A percentile compares a stretch with the other conserved stretches of the same genome.
These are phyloP conservation scores for Pachycephus smyrnensis DNA, from an alignment of 2,888 invertebrate species.

Conservation along the genomic window DNA sequence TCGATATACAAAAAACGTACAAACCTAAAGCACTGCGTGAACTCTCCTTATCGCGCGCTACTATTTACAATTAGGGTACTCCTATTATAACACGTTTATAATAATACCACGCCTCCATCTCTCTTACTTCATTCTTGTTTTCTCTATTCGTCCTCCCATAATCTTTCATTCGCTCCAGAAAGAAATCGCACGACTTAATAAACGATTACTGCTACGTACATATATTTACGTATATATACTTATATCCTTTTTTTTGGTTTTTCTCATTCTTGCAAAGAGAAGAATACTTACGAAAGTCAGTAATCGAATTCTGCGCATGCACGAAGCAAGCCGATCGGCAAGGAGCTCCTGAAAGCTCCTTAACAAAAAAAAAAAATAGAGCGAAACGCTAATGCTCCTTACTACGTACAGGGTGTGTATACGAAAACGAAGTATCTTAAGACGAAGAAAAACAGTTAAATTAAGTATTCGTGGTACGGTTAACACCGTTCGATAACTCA, in stretches of 20 bases:
- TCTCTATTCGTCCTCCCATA: background rate
- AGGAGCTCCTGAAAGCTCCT: background rate
- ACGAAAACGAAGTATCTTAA: background rate
- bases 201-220: background rate
- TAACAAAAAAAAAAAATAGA: background rate
- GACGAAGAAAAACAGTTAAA: constrained; percentile 19
- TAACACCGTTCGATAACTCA: constrained; percentile 5
- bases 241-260: background rate
- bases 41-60: constrained; percentile 26
- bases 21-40: constrained; percentile 43
- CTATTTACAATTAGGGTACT: constrained; percentile 42
- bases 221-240: background rate
- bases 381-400: background rate
- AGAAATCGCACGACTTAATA: background rate
- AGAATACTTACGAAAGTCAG: background rate
- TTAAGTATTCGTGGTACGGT: constrained; percentile 16
- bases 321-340: background rate
- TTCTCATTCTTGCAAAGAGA: background rate
- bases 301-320: background rate
- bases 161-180: background rate
- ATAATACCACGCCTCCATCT: constrained; percentile 7
- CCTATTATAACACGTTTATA: constrained; percentile 13
- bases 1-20: constrained; percentile 49
- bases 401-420: background rate
- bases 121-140: constrained; percentile 21